Percentiles rank a stretch among this genome's conserved stretches.
These are phyloP conservation scores for Tinea trinotella DNA, from an alignment of 2,888 invertebrate species.

Conservation along the genomic window DNA sequence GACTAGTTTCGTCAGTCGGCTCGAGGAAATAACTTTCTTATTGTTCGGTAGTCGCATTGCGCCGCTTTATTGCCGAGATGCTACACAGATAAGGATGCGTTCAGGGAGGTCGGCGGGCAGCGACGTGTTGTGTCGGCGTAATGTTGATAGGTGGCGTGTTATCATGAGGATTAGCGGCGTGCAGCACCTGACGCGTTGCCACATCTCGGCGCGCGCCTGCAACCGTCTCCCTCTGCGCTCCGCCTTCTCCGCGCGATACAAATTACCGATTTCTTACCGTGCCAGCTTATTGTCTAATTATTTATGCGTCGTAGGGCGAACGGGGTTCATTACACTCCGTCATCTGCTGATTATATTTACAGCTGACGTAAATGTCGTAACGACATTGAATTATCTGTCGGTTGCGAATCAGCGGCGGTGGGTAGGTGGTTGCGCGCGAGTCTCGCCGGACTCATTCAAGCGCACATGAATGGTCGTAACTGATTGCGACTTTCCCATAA, in stretches of 20 bases:
- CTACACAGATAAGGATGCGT: slow-evolving; percentile 6
- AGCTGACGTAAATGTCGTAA: slow-evolving; percentile 8
- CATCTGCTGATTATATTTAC: slow-evolving; percentile 16
- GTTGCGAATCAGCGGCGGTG: slow-evolving; percentile 43
- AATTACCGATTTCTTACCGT: slow-evolving; percentile 68
- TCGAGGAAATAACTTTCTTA: slow-evolving; percentile 71
- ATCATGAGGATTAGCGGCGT: slow-evolving; percentile 53
- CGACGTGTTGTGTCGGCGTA: slow-evolving; percentile 63
- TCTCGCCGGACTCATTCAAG: slow-evolving; percentile 53
- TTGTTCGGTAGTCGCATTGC: slow-evolving; percentile 37
- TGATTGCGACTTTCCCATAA: slow-evolving; percentile 62
- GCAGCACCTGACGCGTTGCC: slow-evolving; percentile 68
- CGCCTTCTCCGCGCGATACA: slow-evolving; percentile 51
- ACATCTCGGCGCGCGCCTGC: slow-evolving; percentile 63
- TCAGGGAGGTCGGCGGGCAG: slow-evolving; percentile 25
- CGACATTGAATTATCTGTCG: slow-evolving; percentile 24
- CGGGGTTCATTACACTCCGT: slow-evolving; percentile 62
- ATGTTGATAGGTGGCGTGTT: slow-evolving; percentile 71
- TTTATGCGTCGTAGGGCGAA: slow-evolving; percentile 60
- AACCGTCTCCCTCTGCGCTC: slow-evolving; percentile 58
- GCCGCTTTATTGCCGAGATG: not conserved
- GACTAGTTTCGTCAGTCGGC: slow-evolving; percentile 65
- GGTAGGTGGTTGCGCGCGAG: slow-evolving; percentile 40
- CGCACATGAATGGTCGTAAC: slow-evolving; percentile 65
- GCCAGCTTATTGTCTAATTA: slow-evolving; percentile 70